Conservation (phyloP, 2,113 vertebrate genomes). For the human (Homo sapiens) region GRCh38 chr1:201424001-201424500, state of each 20-base stretch:
- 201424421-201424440: background rate
- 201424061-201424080: rapidly evolving
- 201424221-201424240: background rate
- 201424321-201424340: background rate
- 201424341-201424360: background rate
- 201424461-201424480: background rate
- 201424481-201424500: background rate
- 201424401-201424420: background rate
- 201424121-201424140: background rate
- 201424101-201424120: background rate
- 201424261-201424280: background rate
- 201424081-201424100: background rate
- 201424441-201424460: background rate
- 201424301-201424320: background rate
- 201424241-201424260: background rate
- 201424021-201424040: background rate
- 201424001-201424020: background rate
- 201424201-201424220: background rate
- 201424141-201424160: background rate
- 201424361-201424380: background rate
- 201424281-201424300: background rate
- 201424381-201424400: background rate
- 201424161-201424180: no score
- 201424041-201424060: no score
- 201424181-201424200: background rate